Conservation (phyloP, 2,797 vertebrate species). For the Lycodopsis pacificus region DNA sequence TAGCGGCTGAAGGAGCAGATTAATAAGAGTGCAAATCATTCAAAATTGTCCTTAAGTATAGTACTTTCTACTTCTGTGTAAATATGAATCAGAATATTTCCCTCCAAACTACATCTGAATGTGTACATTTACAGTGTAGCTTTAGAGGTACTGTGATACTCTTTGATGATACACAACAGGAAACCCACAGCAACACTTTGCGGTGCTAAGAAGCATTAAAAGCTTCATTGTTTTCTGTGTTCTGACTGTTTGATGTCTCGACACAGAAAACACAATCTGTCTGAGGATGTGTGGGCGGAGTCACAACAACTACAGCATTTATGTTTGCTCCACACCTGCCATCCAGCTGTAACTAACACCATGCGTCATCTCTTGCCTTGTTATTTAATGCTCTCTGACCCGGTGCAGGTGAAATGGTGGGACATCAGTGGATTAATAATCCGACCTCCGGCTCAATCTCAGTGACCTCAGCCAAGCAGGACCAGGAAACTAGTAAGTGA, state of each 20-base stretch:
- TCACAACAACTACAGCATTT: background rate
- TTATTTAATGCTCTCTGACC: background rate
- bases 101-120: background rate
- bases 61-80: background rate
- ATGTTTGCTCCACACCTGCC: background rate
- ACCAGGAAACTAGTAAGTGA: constrained; percentile 9
- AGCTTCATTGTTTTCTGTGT: too few relatives aligned
- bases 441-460: background rate
- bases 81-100: background rate
- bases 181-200: constrained; percentile 33
- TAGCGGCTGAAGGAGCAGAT: too few relatives aligned
- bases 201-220: too few relatives aligned
- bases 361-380: background rate
- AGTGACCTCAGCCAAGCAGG: constrained; percentile 34
- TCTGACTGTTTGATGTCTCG: constrained; percentile 5
- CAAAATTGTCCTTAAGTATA: too few relatives aligned
- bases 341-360: background rate
- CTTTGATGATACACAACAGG: constrained; percentile 34
- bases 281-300: too few relatives aligned
- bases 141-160: background rate
- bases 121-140: background rate
- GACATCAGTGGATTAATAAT: constrained; percentile 28
- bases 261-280: background rate
- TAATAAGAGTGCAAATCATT: too few relatives aligned
- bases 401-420: constrained; percentile 30